Conservation (phyloP, 30 jellyfish, hydroid and myxozoan genomes). For the Aurelia sp. region DNA sequence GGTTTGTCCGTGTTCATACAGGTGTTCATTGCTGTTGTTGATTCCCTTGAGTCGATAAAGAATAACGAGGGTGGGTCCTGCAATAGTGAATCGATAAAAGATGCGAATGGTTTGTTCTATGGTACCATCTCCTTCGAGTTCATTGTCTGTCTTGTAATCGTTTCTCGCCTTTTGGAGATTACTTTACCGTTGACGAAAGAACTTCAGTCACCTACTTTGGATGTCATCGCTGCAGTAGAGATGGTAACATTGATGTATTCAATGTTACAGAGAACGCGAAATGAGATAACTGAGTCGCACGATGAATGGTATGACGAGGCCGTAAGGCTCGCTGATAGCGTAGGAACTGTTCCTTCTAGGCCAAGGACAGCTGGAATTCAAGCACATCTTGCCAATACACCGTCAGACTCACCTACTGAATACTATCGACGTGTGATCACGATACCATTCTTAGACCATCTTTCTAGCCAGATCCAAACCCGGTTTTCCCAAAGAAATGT, state of each 20-base stretch:
- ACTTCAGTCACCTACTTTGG: constrained; percentile 33
- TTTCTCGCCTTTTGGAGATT: constrained; percentile 42
- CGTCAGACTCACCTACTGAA: constrained; percentile 3
- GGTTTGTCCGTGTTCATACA: constrained; percentile 41
- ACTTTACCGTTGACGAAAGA: constrained; percentile 61
- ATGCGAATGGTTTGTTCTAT: constrained; percentile 27
- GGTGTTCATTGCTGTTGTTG: constrained; percentile 12
- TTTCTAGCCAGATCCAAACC: constrained; percentile 16
- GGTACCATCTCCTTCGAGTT: constrained; percentile 15
- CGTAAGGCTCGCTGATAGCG: neutral
- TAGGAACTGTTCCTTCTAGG: constrained; percentile 34
- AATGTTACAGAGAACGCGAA: constrained; percentile 5
- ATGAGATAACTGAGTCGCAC: neutral
- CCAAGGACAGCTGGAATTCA: constrained; percentile 61
- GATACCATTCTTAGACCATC: constrained; percentile 50
- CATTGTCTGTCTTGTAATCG: constrained; percentile 27
- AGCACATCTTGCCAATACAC: constrained; percentile 11
- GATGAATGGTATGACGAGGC: constrained; percentile 52
- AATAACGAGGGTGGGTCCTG: constrained; percentile 27
- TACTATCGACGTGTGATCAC: constrained; percentile 23
- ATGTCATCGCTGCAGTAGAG: constrained; percentile 17
- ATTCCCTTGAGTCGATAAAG: constrained; percentile 18
- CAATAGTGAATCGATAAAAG: neutral
- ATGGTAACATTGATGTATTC: constrained; percentile 17
- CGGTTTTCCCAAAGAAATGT: constrained; percentile 49